Conservation (phyloP, 2,113 vertebrate species). For the Polyodon spathula region DNA sequence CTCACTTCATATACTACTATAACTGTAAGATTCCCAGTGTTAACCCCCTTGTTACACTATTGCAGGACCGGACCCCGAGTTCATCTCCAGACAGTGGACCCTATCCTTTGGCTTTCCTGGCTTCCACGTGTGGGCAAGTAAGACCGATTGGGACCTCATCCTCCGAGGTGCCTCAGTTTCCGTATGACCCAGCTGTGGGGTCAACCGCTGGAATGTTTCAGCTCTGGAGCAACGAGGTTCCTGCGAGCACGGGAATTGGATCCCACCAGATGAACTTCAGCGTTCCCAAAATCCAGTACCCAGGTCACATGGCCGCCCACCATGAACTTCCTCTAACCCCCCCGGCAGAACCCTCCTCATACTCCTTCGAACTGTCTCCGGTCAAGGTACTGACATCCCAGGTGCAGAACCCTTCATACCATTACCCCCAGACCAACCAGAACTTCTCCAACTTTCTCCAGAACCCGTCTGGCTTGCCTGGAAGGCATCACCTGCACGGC, state of each 20-base stretch:
- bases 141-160: conserved; percentile 46
- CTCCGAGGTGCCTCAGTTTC: conserved; percentile 50
- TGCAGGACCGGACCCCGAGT: conserved; percentile 62
- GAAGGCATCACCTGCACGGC: conserved; percentile 50
- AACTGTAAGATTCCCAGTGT: too few species aligned
- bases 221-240: conserved; percentile 61
- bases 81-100: conserved; percentile 59
- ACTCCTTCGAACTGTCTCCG: conserved; percentile 71
- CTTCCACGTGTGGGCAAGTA: conserved; percentile 63
- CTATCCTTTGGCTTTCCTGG: conserved; percentile 58
- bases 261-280: conserved; percentile 29
- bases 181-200: conserved; percentile 55
- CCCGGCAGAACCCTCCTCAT: conserved; percentile 62
- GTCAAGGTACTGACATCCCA: conserved; percentile 64
- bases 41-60: too few species aligned
- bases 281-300: conserved; percentile 50
- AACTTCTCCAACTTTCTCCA: conserved; percentile 66
- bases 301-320: conserved; percentile 55
- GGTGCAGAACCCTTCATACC: conserved; percentile 44
- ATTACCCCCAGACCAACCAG: conserved; percentile 62
- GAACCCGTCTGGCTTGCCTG: conserved; percentile 41
- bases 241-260: conserved; percentile 49
- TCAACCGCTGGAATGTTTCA: conserved; percentile 58
- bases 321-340: conserved; percentile 73
- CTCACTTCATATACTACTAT: too few species aligned